Conservation (phyloP, 2,113 vertebrate species). For the Ictalurus punctatus region DNA sequence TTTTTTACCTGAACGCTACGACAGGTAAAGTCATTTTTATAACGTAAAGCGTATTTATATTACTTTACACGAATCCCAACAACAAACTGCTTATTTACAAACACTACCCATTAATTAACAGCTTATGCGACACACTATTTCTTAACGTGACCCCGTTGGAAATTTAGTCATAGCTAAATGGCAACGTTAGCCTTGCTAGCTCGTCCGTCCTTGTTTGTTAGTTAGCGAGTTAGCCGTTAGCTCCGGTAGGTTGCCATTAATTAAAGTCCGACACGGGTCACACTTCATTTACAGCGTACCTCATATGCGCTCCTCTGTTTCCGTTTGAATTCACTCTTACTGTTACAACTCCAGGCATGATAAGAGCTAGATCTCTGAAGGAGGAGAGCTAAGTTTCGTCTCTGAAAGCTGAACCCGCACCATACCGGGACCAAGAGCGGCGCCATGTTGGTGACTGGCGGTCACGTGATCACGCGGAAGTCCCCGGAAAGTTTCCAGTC, state of each 20-base stretch:
- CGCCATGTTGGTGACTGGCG: constrained; percentile 70
- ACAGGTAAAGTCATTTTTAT: neutral
- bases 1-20: neutral
- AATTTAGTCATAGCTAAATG: neutral
- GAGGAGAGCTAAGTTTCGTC: constrained; percentile 63
- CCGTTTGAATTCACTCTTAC: neutral
- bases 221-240: constrained; percentile 20
- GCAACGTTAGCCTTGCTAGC: neutral
- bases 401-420: constrained; percentile 68
- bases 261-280: constrained; percentile 46
- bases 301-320: constrained; percentile 48
- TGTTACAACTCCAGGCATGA: constrained; percentile 60
- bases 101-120: neutral
- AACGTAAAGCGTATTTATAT: neutral
- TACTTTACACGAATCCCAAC: neutral
- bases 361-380: constrained; percentile 65
- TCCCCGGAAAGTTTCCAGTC: neutral
- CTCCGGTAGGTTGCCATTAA: neutral
- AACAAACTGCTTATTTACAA: neutral
- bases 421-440: constrained; percentile 65
- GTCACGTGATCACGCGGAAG: constrained; percentile 7
- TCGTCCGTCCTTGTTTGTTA: constrained; percentile 55
- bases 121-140: neutral
- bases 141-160: neutral
- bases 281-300: constrained; percentile 49